These are phyloP conservation scores for Epirrita christyi DNA, from an alignment of 2,888 invertebrate genomes.

Conservation along the genomic window DNA sequence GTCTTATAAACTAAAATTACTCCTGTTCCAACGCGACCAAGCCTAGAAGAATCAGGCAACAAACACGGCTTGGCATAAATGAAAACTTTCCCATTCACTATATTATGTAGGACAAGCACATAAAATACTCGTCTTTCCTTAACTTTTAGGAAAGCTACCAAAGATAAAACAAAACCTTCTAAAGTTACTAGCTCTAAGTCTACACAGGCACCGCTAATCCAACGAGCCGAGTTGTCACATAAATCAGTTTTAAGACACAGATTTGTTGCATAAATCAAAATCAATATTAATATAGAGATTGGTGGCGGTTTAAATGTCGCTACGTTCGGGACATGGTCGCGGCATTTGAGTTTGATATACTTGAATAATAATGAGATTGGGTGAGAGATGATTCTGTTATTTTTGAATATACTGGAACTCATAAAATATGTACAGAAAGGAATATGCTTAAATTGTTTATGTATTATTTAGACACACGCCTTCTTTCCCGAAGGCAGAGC, in stretches of 20 bases:
- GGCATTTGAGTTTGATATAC: too few species aligned
- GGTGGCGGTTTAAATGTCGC: constrained; percentile 7
- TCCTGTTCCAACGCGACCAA: too few species aligned
- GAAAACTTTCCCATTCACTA: neutral
- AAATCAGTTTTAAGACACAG: constrained; percentile 54
- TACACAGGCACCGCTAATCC: constrained; percentile 38
- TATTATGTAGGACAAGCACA: neutral
- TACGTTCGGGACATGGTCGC: too few species aligned
- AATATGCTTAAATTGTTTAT: too few species aligned
- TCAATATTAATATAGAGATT: constrained; percentile 13
- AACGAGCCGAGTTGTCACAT: constrained; percentile 47
- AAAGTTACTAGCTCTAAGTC: constrained; percentile 9
- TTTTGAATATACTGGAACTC: too few species aligned
- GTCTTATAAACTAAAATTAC: too few species aligned
- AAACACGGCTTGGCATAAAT: neutral
- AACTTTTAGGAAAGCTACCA: neutral
- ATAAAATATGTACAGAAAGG: too few species aligned
- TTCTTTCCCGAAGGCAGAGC: too few species aligned
- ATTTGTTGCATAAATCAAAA: constrained; percentile 19
- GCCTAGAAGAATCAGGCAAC: too few species aligned
- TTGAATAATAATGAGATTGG: too few species aligned
- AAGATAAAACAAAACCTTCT: constrained; percentile 8
- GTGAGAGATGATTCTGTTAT: too few species aligned
- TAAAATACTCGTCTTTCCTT: neutral
- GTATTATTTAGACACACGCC: too few species aligned